A percentile compares a stretch with the other conserved stretches of the same genome.
phyloP scores from a whole-genome alignment of 2,113 vertebrate species.

The Orcinus orca region DNA sequence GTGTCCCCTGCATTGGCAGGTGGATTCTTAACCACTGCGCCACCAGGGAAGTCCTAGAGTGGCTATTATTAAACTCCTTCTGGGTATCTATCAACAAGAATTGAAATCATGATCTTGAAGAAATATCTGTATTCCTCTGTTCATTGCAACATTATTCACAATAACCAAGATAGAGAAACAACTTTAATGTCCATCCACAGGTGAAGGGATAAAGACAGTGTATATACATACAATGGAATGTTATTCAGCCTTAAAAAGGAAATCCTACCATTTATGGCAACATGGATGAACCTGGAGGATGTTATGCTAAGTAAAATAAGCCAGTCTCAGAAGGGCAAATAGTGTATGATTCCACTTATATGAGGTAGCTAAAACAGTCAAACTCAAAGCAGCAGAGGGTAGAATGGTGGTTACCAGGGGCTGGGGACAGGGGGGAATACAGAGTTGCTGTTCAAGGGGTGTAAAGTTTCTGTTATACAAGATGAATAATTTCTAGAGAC shows the following conservation, averaged over 20 bases:
- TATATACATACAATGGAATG: background rate
- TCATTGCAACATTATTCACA: background rate
- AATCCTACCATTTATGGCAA: background rate
- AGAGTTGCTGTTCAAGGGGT: background rate
- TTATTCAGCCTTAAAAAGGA: background rate
- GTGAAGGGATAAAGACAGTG: background rate
- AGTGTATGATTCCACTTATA: background rate
- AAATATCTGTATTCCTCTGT: background rate
- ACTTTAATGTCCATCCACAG: background rate
- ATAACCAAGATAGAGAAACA: background rate
- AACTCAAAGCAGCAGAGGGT: background rate
- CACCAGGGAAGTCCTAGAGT: background rate
- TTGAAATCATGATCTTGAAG: background rate
- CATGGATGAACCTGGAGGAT: background rate
- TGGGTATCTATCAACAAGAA: background rate
- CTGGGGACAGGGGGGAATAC: background rate
- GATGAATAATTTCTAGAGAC: background rate
- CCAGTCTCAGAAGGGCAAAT: background rate
- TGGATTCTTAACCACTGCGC: too few relatives aligned
- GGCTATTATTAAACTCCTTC: background rate
- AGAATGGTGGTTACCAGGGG: background rate
- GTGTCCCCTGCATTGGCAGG: too few relatives aligned
- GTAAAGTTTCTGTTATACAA: background rate
- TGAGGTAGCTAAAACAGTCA: background rate
- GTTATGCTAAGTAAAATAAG: background rate